Evolutionary conservation across 1,140 invertebrate genomes (phyloP).

Genomic region (Habropoda laboriosa): DNA sequence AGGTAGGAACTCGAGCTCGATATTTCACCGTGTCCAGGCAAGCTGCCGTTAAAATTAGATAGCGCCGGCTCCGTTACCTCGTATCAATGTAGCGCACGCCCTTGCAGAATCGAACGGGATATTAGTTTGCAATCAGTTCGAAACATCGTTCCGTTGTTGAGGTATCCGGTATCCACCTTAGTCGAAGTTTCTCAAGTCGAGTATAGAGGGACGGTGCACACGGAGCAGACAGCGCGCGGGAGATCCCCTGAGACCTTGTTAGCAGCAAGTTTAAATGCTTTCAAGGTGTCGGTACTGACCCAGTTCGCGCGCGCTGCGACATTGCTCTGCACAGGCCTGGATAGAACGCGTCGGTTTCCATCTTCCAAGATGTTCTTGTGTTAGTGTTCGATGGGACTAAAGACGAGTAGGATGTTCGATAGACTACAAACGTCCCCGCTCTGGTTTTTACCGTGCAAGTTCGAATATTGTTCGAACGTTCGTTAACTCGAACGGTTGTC

Average conservation of each 20-base stretch:
- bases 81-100: conserved; percentile 51
- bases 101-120: conserved; percentile 60
- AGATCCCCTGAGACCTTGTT: conserved; percentile 55
- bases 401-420: neutral
- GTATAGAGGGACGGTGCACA: neutral
- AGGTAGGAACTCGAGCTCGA: neutral
- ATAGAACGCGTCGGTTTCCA: conserved; percentile 47
- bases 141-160: conserved; percentile 55
- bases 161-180: conserved; percentile 58
- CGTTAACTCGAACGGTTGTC: neutral
- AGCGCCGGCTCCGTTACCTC: conserved; percentile 27
- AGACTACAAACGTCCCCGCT: neutral
- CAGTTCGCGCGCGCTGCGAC: conserved; percentile 51
- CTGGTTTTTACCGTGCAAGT: neutral
- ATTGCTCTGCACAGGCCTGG: conserved; percentile 39
- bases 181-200: conserved; percentile 53
- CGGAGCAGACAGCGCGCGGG: conserved; percentile 38
- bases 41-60: conserved; percentile 53
- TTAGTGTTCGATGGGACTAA: neutral
- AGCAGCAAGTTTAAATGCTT: conserved; percentile 64
- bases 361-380: conserved; percentile 26
- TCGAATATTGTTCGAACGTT: neutral
- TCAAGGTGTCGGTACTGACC: conserved; percentile 64
- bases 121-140: conserved; percentile 67
- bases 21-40: neutral